Base-by-base conservation (phyloP, 2,797 vertebrate species). In the Megaceryle alcyon region DNA sequence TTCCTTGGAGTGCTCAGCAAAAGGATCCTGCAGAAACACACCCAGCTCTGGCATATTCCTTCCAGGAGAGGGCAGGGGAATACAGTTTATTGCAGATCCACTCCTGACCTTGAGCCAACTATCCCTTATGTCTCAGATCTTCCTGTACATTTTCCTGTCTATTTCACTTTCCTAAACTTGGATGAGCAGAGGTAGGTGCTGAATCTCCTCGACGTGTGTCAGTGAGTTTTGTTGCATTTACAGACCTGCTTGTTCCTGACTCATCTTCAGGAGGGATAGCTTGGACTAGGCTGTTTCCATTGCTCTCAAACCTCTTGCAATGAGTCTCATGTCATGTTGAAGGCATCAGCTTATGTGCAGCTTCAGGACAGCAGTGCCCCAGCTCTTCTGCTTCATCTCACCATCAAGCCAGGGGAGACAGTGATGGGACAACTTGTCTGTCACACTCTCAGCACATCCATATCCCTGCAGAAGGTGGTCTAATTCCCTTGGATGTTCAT, bases 51-150 rank as follows among this genome's bases (percentile, higher is more conserved):
- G 70, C 91, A 1, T 96, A 75, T 96, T 97, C 95, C 91, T 96
- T 96, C 96, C 96, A 97, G 95, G 92, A 97, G 96, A 94, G 96
- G 96, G 96, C 96, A 96, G 96, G 95, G 96, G 88, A 96, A 91
- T 76, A 96, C 96, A 96, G 93, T 88, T 84, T 91, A 95, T 96
- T 80, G 49, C 82, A 46, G 73, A 94, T 82, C 59, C 29, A 7
- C 60, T 92, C 9, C 80, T 57, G 90, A 90, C 8, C 70, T 5
- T 59, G n/a, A 84, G 89, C 63, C 87, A 73, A 14, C 10, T 7
- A 1, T 60, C 56, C 15, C 1, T 63, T 43, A 59, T 9, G 48
- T 16, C 73, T 33, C 85, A 44, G 49, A 65, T 76, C 87, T 66
- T 86, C 81, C 57, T 33, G 9, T 46, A 21, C 0, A 0, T 81